Conservation (phyloP, 2,113 vertebrate genomes). For the Brachirus orientalis region DNA sequence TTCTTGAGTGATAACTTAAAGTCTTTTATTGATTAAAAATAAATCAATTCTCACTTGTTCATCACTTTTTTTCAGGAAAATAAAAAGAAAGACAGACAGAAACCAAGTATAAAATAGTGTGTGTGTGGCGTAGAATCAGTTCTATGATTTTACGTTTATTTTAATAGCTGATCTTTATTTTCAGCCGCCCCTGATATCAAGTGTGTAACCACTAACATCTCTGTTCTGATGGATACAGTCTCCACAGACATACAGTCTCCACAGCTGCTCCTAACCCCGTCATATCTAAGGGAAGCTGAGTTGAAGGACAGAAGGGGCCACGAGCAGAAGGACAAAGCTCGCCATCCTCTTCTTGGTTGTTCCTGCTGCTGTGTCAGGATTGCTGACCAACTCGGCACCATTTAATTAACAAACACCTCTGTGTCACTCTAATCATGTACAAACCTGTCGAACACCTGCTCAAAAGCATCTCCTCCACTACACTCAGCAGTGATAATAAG, state of each 20-base stretch:
- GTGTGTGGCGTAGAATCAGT: too few species aligned
- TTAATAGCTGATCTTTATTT: too few species aligned
- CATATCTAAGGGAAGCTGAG: slow-evolving; percentile 18
- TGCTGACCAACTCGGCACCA: slow-evolving; percentile 12
- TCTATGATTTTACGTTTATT: too few species aligned
- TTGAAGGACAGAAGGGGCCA: slow-evolving; percentile 8
- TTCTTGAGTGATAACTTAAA: slow-evolving; percentile 35
- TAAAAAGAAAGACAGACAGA: slow-evolving; percentile 31
- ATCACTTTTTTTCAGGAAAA: slow-evolving; percentile 36
- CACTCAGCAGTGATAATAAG: background rate
- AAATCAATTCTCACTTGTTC: slow-evolving; percentile 39
- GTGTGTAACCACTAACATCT: background rate
- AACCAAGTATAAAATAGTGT: background rate
- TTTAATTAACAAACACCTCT: slow-evolving; percentile 44
- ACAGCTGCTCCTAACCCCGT: slow-evolving; percentile 43
- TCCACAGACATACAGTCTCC: too few species aligned
- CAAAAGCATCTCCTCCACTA: slow-evolving; percentile 5
- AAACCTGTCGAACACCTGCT: background rate
- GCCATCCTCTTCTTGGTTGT: slow-evolving; percentile 17
- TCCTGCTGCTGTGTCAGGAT: slow-evolving; percentile 17
- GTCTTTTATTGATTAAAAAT: slow-evolving; percentile 49
- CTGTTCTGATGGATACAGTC: too few species aligned
- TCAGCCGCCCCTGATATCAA: background rate
- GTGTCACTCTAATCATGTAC: slow-evolving; percentile 23
- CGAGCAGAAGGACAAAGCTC: slow-evolving; percentile 1